Evolutionary conservation across 1,140 invertebrate genomes (phyloP).

Genomic region (Scaptomyza graminum): DNA sequence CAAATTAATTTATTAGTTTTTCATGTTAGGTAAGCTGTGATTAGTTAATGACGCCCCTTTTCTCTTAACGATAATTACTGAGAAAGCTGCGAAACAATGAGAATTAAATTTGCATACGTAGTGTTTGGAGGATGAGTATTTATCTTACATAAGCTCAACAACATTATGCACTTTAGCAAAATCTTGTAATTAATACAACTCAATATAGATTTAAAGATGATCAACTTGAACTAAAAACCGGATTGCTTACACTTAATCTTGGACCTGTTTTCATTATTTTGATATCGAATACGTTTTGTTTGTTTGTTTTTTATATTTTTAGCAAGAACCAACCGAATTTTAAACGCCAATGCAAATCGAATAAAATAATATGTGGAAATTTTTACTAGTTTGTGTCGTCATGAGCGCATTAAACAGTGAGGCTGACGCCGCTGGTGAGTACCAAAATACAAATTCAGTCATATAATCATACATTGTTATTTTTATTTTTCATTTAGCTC

Average conservation of each 20-base stretch:
- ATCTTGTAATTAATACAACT: slow-evolving; percentile 25
- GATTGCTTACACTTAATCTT: slow-evolving; percentile 23
- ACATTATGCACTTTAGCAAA: background rate
- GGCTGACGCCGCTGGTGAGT: slow-evolving; percentile 54
- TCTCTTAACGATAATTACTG: slow-evolving; percentile 34
- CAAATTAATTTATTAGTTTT: background rate
- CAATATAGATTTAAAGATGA: slow-evolving; percentile 11
- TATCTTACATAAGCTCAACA: slow-evolving; percentile 20
- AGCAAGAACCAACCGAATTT: slow-evolving; percentile 35
- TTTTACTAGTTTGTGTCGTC: slow-evolving; percentile 66
- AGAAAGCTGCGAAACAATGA: slow-evolving; percentile 51
- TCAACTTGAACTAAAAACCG: slow-evolving; percentile 21
- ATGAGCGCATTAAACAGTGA: slow-evolving; percentile 66
- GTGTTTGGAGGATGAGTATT: background rate
- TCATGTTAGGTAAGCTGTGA: slow-evolving; percentile 1
- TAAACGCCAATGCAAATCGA: slow-evolving; percentile 42
- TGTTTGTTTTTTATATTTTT: slow-evolving; percentile 13
- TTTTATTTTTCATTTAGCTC: background rate
- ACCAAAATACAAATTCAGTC: background rate
- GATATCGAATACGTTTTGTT: slow-evolving; percentile 14
- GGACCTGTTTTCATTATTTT: slow-evolving; percentile 25
- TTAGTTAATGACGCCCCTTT: slow-evolving; percentile 24
- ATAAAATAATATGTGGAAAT: slow-evolving; percentile 74
- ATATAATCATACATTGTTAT: background rate
- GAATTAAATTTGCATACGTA: slow-evolving; percentile 23